phyloP scores from a whole-genome alignment of 2,797 vertebrate species.

The Pachyuromys duprasi region DNA sequence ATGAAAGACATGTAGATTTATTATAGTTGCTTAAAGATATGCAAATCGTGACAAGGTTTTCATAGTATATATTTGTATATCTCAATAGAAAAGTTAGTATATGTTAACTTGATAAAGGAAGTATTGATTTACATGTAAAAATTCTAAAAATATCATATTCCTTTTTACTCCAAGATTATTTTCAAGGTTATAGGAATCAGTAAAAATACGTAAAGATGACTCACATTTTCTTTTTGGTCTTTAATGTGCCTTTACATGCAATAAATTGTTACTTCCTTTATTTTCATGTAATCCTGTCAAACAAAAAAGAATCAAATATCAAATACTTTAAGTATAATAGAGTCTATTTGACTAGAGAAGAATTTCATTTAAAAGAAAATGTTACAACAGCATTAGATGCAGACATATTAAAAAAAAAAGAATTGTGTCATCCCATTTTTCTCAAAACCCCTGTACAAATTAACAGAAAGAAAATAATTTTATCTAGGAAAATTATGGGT shows the following conservation, averaged over 20 bases:
- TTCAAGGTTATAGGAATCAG: not conserved
- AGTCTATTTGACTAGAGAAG: not conserved
- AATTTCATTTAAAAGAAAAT: not conserved
- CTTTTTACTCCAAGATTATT: not conserved
- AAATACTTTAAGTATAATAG: not conserved
- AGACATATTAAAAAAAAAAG: not conserved
- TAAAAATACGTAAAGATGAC: not conserved
- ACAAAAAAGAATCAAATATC: not conserved
- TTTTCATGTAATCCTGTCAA: not conserved
- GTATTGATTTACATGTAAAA: not conserved
- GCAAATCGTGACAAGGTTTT: not conserved
- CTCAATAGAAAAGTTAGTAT: not conserved
- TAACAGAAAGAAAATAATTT: not conserved
- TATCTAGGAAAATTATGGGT: not conserved
- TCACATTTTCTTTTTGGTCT: not conserved
- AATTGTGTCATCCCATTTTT: not conserved
- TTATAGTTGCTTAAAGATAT: not conserved
- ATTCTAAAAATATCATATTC: not conserved
- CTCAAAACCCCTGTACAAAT: not conserved
- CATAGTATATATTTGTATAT: not conserved
- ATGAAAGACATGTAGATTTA: not conserved
- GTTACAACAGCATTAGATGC: not conserved
- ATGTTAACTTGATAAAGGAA: not conserved
- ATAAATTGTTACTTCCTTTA: not conserved
- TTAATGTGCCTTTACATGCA: not conserved